phyloP scores from a whole-genome alignment of 2,888 invertebrate species.

The Morpho helenor region DNA sequence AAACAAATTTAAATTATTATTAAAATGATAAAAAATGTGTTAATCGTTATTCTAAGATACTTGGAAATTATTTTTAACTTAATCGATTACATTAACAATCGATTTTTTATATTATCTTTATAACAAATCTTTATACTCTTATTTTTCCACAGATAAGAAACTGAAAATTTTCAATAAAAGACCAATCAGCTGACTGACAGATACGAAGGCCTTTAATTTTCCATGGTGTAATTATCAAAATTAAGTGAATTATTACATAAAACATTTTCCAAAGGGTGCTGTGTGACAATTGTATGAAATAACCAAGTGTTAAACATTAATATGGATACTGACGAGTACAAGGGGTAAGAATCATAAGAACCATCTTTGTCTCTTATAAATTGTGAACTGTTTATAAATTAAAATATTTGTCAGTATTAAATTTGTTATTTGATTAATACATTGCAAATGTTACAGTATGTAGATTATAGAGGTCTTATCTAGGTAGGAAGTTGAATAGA shows the following conservation, averaged over 20 bases:
- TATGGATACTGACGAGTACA: conserved; percentile 23
- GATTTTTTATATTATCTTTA: too few species aligned
- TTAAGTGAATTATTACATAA: conserved; percentile 71
- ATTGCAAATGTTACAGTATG: background rate
- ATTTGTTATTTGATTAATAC: background rate
- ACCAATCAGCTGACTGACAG: conserved; percentile 75
- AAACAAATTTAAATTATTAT: too few species aligned
- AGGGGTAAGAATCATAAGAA: conserved; percentile 23
- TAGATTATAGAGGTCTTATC: background rate
- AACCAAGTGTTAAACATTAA: conserved; percentile 5
- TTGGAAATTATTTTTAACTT: too few species aligned
- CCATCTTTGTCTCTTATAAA: conserved; percentile 2
- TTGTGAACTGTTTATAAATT: conserved; percentile 14
- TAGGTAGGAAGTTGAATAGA: background rate
- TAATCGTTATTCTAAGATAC: too few species aligned
- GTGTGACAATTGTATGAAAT: conserved; percentile 7
- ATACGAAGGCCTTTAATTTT: conserved; percentile 55
- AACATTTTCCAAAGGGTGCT: conserved; percentile 34
- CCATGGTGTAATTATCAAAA: conserved; percentile 55
- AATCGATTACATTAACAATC: too few species aligned
- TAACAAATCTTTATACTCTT: background rate
- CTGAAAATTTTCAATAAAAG: background rate
- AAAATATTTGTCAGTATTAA: background rate
- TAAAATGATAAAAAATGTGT: too few species aligned
- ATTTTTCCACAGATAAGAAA: too few species aligned